Evolutionary conservation across 1,140 invertebrate species (phyloP).

Genomic region (Drosophila elegans): DNA sequence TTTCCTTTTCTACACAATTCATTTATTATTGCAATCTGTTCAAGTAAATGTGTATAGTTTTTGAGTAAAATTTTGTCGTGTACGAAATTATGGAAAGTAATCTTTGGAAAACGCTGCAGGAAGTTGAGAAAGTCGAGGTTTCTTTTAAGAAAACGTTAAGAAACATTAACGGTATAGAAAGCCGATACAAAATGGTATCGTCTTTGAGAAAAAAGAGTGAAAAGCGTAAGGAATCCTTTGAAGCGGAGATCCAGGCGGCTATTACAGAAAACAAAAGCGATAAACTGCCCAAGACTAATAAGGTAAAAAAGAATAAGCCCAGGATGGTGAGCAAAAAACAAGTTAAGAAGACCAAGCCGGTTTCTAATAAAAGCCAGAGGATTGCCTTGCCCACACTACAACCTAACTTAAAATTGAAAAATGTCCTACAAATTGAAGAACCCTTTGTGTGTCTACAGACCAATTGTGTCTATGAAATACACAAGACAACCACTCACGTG

Average conservation of each 20-base stretch:
- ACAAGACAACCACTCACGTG: neutral
- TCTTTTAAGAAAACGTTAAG: conserved; percentile 33
- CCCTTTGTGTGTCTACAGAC: neutral
- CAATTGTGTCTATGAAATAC: conserved; percentile 20
- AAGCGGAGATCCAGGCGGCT: conserved; percentile 56
- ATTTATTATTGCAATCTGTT: neutral
- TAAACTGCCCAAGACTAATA: neutral
- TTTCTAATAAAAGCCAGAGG: neutral
- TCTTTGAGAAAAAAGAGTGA: conserved; percentile 7
- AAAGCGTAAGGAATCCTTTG: conserved; percentile 17
- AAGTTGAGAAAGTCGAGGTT: conserved; percentile 46
- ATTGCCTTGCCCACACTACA: neutral
- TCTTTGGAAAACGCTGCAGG: conserved; percentile 41
- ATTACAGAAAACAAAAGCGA: conserved; percentile 35
- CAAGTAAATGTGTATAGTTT: neutral
- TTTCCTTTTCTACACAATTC: neutral
- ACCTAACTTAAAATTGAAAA: neutral
- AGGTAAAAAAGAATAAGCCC: conserved; percentile 4
- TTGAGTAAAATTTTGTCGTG: conserved; percentile 44
- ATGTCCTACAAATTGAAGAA: neutral
- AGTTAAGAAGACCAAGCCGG: neutral
- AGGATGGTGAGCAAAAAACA: neutral
- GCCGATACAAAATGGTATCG: conserved; percentile 40
- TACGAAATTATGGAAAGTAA: conserved; percentile 35
- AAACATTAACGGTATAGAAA: conserved; percentile 38